Percentiles rank a stretch among this genome's conserved stretches.
Conservation (phyloP, 2,797 vertebrate species). For the Hapalemur alaotrensis region DNA sequence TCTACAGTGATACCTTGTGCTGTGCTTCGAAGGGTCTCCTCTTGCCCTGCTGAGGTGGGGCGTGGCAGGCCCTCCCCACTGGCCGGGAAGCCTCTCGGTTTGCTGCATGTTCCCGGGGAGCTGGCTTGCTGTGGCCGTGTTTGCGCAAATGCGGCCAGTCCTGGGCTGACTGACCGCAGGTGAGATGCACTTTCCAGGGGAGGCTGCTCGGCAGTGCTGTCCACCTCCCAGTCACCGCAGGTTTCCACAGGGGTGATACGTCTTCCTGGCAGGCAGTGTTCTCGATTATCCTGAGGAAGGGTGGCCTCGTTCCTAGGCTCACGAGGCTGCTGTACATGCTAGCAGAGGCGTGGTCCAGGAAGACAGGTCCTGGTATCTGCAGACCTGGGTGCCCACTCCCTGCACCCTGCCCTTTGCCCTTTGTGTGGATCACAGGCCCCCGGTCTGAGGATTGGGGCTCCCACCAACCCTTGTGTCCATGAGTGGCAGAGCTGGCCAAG, state of each 20-base stretch:
- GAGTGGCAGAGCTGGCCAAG: background rate
- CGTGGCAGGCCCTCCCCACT: background rate
- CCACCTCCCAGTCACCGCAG: background rate
- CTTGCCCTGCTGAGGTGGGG: background rate
- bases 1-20: background rate
- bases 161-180: background rate
- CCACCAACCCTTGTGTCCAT: background rate
- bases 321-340: background rate
- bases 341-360: background rate
- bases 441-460: background rate
- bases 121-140: background rate
- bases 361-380: background rate
- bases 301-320: background rate
- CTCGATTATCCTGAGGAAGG: background rate
- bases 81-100: background rate
- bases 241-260: background rate
- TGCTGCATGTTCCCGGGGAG: background rate
- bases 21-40: background rate
- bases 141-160: background rate
- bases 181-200: background rate
- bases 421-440: background rate
- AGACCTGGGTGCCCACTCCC: background rate
- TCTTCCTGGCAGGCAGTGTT: background rate
- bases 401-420: background rate
- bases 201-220: background rate